Evolutionary conservation across 37 sponge, comb jelly and placozoan genomes (phyloP).

Genomic region (Aplysina aerophoba): DNA sequence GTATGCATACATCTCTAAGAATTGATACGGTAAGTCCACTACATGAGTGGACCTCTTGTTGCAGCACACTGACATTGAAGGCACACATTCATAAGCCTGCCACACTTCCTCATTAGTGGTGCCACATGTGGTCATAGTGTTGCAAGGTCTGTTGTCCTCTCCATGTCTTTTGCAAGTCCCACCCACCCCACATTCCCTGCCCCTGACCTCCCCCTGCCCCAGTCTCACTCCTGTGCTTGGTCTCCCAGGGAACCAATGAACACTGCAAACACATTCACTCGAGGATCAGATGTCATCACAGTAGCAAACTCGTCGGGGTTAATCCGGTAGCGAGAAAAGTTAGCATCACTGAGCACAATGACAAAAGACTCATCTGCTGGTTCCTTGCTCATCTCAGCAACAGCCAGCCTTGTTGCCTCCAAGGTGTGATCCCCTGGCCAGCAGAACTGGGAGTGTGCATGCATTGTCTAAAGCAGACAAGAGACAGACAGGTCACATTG

Average conservation of each 20-base stretch:
- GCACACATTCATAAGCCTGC: too few species aligned
- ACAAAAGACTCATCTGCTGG: conserved; percentile 84
- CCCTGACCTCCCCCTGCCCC: too few species aligned
- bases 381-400: conserved; percentile 54
- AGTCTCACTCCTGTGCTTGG: conserved; percentile 78
- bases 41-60: too few species aligned
- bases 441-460: conserved; percentile 92
- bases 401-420: conserved; percentile 74
- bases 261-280: conserved; percentile 85
- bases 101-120: too few species aligned
- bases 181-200: background rate
- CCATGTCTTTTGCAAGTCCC: background rate
- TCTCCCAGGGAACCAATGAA: conserved; percentile 94
- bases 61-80: too few species aligned
- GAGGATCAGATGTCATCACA: conserved; percentile 69
- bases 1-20: too few species aligned
- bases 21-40: too few species aligned
- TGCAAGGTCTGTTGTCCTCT: too few species aligned
- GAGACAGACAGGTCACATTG: too few species aligned
- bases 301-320: conserved; percentile 59
- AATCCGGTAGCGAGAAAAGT: conserved; percentile 89
- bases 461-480: conserved; percentile 71
- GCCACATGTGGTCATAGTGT: background rate
- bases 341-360: conserved; percentile 90
- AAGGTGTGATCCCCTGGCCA: conserved; percentile 88